Evolutionary conservation across 2,113 vertebrate genomes (phyloP), one percentile per base, ranked within the genome.

Genomic region (Thymallus thymallus): DNA sequence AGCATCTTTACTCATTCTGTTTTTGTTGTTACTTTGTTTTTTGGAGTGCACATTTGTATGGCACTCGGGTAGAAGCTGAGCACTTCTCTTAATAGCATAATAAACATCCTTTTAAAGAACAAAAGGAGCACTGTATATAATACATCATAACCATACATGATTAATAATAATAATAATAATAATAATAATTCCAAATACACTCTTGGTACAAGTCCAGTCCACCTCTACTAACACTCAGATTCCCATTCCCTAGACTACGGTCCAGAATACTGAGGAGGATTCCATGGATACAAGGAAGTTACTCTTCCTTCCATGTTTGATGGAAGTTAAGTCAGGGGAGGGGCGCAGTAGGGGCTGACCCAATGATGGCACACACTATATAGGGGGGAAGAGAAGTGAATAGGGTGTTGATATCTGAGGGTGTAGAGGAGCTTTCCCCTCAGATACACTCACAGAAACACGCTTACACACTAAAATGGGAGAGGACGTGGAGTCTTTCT

Each of bases 121-220:
- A 91, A 91, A 92, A 91, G 88, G 89, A 91, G 84, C 82, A 87
- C 87, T 90, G 88, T 91, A 91, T 88, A 88, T 88, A 88, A 91
- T 89, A 90, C 89, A 90, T 87, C 20, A 89, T 88, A 91, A 89
- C 85, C 91, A 88, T 90, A 92, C 87, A 90, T 88, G 81, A 90
- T 92, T 90, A 85, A 90, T 89, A 82, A 80, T 72, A 89, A 86
- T 90, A 84, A 88, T 85, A 87, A 85, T 76, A 78, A 35, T 88
- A 85, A 84, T 77, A 91, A 82, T 72, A 45, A 45, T 63, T 73
- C 35, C 46, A 76, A 75, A 69, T 66, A 83, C 66, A 45, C 32
- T 23, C 51, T 24, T 32, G 24, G 48, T 84, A 76, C 69, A 68
- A 65, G 69, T 86, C 80, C 84, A 81, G 86, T 86, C 82, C 76